Base-by-base conservation (phyloP, 2,113 vertebrate genomes). In the Rhynchopsitta pachyrhyncha region DNA sequence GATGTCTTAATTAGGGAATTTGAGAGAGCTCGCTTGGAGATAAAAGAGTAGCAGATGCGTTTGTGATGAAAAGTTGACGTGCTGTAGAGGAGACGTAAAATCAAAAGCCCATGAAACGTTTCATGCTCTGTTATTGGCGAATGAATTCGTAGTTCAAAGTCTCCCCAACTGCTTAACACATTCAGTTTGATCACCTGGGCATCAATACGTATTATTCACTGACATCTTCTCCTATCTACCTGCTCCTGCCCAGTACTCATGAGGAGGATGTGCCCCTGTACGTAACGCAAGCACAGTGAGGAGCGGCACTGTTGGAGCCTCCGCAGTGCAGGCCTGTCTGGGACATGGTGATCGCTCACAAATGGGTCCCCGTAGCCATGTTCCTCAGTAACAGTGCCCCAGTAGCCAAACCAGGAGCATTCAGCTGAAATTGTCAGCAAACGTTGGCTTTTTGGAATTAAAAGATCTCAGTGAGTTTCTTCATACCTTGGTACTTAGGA, bases 111-210 rank as follows among this genome's bases (percentile, higher is more conserved):
- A 22, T 74, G 94, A 96, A 96, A 96, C 59, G 35, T 97, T 97
- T 97, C 96, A 88, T 92, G 96, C 97, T 97, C 97, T 94, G 86
- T 98, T 97, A 97, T 96, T 95, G 94, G 95, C 35, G 67, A 97
- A 84, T 81, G 97, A 97, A 92, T 96, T 94, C 82, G 46, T 86
- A 98, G 97, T 98, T 98, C 98, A 98, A 98, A 98, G 98, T 96
- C 97, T 97, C 77, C 78, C 96, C 82, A 78, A 92, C 96, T 98
- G 68, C 97, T 98, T 98, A 97, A 97, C 60, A 80, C 97, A 98
- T 98, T 97, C 98, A 57, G 98, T 98, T 98, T 98, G 98, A 98
- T 98, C 98, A 98, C 98, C 95, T 91, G 96, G 96, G 96, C 97
- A 95, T 78, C 47, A 94, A 93, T 68, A 78, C 57, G 0, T 69